These are phyloP conservation scores for Pyrocephalus nanus DNA, from an alignment of 2,797 vertebrate genomes.

Conservation along the genomic window DNA sequence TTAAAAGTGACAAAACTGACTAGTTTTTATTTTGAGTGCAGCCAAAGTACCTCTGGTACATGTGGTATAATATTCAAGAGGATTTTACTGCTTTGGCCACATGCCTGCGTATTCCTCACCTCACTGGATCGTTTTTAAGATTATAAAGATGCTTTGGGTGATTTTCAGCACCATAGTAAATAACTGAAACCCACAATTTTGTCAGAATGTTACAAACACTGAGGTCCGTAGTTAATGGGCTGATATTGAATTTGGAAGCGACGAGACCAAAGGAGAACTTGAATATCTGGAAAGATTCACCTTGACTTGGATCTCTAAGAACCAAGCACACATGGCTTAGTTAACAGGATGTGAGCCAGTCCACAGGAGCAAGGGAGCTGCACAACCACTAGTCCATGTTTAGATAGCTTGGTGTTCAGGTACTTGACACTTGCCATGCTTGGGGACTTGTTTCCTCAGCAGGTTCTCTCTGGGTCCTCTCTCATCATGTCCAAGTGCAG, in stretches of 20 bases:
- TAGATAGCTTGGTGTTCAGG: background rate
- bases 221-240: background rate
- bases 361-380: background rate
- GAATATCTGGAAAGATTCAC: background rate
- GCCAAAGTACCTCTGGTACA: background rate
- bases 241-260: background rate
- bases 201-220: background rate
- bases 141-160: background rate
- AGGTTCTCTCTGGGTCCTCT: background rate
- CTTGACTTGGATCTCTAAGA: background rate
- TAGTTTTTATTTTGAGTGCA: constrained; percentile 39
- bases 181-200: background rate
- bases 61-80: background rate
- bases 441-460: background rate
- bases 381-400: background rate
- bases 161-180: background rate
- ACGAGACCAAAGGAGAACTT: background rate
- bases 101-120: background rate
- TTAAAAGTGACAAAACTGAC: constrained; percentile 42
- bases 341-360: background rate
- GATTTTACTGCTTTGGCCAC: constrained; percentile 34
- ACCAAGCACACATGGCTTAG: background rate
- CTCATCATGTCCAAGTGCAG: accelerated
- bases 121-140: background rate
- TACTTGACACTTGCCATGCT: background rate